Base-by-base conservation (phyloP, 2,113 vertebrate genomes). In the Hypomesus transpacificus region DNA sequence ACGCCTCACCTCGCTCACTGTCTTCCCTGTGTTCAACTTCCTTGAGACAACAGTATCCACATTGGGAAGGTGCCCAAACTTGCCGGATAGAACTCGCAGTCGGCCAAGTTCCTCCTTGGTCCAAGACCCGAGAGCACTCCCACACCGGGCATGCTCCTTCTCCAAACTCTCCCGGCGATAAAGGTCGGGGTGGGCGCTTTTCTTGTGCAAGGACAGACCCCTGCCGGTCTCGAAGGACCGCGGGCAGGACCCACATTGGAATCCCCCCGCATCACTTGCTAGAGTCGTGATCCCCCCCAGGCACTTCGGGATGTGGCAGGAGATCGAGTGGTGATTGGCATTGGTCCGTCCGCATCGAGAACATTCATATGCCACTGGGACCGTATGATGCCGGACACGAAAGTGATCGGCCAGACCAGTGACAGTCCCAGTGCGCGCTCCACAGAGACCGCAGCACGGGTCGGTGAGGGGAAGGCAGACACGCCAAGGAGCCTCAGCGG, bases 91-190 rank as follows among this genome's bases (percentile, higher is more conserved):
- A 17, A 3, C 17, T 3, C 11, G 2, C 2, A 14, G 3, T 0
- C 52, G 52, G 52, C 52, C 2, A 2, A 53, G 52, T 2, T 17
- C 11, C 52, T 17, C 17, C 17, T 1, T 11, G 2, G 1, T 2
- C 52, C 11, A 53, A 0, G 1, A 0, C 1, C 2, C 17, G 0
- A 17, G 2, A 3, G 0, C 2, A 53, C 11, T 14, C 52, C 11
- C 53, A 17, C 13, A 3, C 53, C 53, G 8, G 53, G 3, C 14
- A 11, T 3, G 53, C 18, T 13, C 53, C 53, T 2, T 14, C 14
- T 56, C 53, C 18, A 14, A 2, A 1, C 0, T 1, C 7, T 8
- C 53, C 11, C 13, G 8, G 53, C 14, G 4, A 14, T 56, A 56
- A 18, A 14, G 53, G 7, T 1, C 14, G 0, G 5, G 0, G 53